phyloP scores from a whole-genome alignment of 2,113 vertebrate genomes.

The Pelodiscus sinensis region DNA sequence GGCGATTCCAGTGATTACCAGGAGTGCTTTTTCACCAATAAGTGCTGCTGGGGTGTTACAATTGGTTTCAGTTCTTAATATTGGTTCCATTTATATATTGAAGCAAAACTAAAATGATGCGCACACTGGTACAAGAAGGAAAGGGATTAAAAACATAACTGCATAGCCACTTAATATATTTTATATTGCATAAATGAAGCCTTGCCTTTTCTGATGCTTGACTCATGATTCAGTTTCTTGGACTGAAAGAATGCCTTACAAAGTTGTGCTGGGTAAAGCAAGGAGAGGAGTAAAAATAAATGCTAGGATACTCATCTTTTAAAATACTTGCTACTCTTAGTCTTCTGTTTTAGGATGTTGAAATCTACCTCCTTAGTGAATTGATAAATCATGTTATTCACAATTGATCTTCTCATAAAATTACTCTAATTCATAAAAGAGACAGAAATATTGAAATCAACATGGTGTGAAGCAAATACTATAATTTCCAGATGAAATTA shows the following conservation, averaged over 20 bases:
- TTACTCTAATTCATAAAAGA: background rate
- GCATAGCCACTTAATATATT: background rate
- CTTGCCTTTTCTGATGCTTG: background rate
- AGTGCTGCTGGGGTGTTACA: conserved; percentile 65
- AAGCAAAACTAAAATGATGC: conserved; percentile 40
- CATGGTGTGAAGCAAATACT: background rate
- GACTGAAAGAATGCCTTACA: background rate
- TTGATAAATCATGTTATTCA: background rate
- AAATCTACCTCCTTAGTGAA: background rate
- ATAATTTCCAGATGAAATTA: background rate
- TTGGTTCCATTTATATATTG: conserved; percentile 64
- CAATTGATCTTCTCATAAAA: background rate
- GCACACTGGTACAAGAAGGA: background rate
- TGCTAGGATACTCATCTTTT: background rate
- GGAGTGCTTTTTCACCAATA: conserved; percentile 61
- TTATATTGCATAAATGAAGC: background rate
- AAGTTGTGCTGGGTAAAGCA: background rate
- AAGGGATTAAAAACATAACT: conserved; percentile 21
- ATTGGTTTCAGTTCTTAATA: conserved; percentile 66
- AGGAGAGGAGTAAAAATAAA: conserved; percentile 11
- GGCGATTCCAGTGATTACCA: conserved; percentile 54
- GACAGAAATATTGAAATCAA: background rate
- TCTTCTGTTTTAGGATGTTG: background rate
- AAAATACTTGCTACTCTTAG: background rate
- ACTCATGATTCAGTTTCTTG: background rate